Evolutionary conservation across 1,140 invertebrate species (phyloP).

Genomic region (Sarcophaga peregrina): DNA sequence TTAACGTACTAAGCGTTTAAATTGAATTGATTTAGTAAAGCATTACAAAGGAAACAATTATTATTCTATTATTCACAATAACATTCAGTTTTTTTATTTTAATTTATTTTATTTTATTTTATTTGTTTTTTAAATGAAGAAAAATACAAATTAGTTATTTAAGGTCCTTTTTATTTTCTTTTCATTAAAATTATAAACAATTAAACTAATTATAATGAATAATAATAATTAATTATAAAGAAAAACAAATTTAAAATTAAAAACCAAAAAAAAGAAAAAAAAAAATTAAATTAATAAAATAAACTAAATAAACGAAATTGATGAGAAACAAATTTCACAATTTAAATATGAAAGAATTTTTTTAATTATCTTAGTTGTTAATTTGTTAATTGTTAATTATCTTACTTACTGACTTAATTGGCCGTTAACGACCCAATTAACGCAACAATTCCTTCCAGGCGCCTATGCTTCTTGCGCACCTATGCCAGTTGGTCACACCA

Average conservation of each 20-base stretch:
- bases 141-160: slow-evolving; percentile 26
- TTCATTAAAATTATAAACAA: not conserved
- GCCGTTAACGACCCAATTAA: too few species aligned
- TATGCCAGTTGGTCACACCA: too few species aligned
- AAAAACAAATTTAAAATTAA: not conserved
- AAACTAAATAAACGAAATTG: too few species aligned
- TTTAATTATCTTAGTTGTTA: too few species aligned
- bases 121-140: not conserved
- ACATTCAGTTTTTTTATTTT: not conserved
- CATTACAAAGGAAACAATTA: not conserved
- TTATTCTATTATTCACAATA: not conserved
- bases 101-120: too few species aligned
- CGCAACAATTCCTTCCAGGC: too few species aligned
- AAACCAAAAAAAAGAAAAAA: too few species aligned
- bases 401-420: too few species aligned
- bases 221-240: not conserved
- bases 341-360: too few species aligned
- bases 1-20: not conserved
- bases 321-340: too few species aligned
- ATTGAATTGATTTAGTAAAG: not conserved
- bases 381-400: too few species aligned
- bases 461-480: too few species aligned
- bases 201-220: slow-evolving; percentile 14
- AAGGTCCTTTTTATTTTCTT: not conserved
- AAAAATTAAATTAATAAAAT: slow-evolving; percentile 4